Conservation (phyloP, 2,113 vertebrate genomes). For the Calypte anna region DNA sequence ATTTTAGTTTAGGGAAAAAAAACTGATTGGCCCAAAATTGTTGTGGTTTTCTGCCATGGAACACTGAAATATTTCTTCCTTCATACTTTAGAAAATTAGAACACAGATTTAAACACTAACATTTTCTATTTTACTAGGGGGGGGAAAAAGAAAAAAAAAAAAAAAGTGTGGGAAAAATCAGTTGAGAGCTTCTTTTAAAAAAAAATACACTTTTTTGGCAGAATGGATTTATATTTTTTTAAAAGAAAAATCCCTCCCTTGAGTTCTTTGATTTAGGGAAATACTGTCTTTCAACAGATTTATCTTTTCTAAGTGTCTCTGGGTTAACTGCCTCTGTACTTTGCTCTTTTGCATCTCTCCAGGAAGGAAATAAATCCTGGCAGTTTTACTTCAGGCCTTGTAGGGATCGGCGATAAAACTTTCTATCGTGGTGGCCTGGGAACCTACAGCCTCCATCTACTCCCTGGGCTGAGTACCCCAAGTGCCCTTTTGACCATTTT, state of each 20-base stretch:
- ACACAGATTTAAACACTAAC: neutral
- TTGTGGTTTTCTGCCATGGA: slow-evolving; percentile 16
- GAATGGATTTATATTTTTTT: neutral
- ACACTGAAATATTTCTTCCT: slow-evolving; percentile 25
- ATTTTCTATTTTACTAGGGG: neutral
- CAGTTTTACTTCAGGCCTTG: slow-evolving; percentile 18
- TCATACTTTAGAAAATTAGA: slow-evolving; percentile 38
- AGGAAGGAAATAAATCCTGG: slow-evolving; percentile 45
- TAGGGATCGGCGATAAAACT: neutral
- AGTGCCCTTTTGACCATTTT: neutral
- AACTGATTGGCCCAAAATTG: neutral
- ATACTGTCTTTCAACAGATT: slow-evolving; percentile 8
- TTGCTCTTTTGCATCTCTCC: slow-evolving; percentile 12
- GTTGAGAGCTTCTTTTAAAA: neutral
- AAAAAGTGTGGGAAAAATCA: neutral
- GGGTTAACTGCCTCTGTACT: slow-evolving; percentile 18
- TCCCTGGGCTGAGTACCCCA: neutral
- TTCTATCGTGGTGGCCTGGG: slow-evolving; percentile 22
- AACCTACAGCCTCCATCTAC: neutral
- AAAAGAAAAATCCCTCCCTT: neutral
- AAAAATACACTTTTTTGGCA: neutral
- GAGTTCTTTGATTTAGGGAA: neutral
- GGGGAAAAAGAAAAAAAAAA: neutral
- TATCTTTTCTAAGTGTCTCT: neutral
- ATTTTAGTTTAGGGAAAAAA: slow-evolving; percentile 10